These are phyloP conservation scores for Onychorhynchus coronatus DNA, from an alignment of 2,113 vertebrate species.

Conservation along the genomic window DNA sequence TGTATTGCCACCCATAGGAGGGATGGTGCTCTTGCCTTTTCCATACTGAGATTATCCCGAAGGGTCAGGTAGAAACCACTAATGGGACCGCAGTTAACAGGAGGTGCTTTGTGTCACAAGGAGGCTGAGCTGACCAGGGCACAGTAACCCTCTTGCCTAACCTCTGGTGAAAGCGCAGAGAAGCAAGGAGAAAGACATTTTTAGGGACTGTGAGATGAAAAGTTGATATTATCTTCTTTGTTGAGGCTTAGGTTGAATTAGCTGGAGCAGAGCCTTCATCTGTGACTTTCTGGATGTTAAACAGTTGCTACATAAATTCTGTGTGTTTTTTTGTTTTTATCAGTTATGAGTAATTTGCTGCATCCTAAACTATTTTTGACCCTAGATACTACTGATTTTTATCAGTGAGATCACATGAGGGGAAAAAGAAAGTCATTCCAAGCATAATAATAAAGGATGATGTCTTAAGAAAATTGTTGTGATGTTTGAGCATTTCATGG, in stretches of 20 bases:
- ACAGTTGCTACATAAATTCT: background rate
- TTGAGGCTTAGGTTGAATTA: background rate
- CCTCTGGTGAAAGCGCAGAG: background rate
- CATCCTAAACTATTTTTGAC: background rate
- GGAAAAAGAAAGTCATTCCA: background rate
- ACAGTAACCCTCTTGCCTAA: background rate
- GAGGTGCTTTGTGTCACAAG: background rate
- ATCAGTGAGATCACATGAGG: background rate
- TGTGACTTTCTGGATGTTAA: background rate
- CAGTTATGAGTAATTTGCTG: background rate
- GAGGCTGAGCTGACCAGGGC: background rate
- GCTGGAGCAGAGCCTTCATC: background rate
- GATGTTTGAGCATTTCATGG: background rate
- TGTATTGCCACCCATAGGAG: background rate
- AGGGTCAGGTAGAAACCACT: background rate
- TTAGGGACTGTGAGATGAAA: background rate
- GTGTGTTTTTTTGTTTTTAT: background rate
- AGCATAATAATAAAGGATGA: background rate
- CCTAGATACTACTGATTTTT: background rate
- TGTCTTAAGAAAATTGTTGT: conserved; percentile 23
- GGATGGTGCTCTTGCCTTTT: background rate
- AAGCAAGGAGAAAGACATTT: background rate
- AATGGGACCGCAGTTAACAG: background rate
- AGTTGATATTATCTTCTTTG: background rate
- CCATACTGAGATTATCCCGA: background rate